Evolutionary conservation across 2,113 vertebrate species (phyloP).

Genomic region (Brienomyrus longianalis): DNA sequence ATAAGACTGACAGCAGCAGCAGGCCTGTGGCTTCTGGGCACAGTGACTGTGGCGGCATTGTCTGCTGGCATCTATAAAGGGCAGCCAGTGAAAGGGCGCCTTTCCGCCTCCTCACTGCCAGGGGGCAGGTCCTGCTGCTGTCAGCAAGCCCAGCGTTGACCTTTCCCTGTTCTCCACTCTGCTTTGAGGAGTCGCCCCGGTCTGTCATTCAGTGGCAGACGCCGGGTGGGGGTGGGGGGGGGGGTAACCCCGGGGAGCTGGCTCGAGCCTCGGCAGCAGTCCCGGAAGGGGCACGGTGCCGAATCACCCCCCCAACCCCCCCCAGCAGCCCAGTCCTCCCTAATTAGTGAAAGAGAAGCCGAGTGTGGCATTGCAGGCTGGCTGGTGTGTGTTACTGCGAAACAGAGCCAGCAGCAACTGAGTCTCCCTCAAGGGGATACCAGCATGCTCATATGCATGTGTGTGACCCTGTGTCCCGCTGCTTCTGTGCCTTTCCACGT

Average conservation of each 20-base stretch:
- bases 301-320: neutral
- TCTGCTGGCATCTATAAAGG: neutral
- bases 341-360: constrained; percentile 1
- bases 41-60: neutral
- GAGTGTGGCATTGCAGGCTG: neutral
- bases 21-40: constrained; percentile 7
- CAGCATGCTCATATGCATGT: neutral
- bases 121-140: neutral
- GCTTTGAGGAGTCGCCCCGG: neutral
- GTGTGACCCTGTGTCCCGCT: neutral
- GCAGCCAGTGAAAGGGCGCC: neutral
- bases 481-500: neutral
- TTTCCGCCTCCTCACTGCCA: constrained; percentile 1
- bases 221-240: neutral
- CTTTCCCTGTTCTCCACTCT: neutral
- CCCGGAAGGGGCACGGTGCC: neutral
- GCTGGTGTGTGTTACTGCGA: neutral
- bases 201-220: neutral
- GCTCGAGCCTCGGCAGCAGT: neutral
- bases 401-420: neutral
- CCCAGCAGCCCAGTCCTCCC: neutral
- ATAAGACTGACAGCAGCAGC: neutral
- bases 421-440: neutral
- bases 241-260: neutral
- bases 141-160: neutral